Conservation (phyloP, 2,797 vertebrate species). For the Monodelphis domestica region DNA sequence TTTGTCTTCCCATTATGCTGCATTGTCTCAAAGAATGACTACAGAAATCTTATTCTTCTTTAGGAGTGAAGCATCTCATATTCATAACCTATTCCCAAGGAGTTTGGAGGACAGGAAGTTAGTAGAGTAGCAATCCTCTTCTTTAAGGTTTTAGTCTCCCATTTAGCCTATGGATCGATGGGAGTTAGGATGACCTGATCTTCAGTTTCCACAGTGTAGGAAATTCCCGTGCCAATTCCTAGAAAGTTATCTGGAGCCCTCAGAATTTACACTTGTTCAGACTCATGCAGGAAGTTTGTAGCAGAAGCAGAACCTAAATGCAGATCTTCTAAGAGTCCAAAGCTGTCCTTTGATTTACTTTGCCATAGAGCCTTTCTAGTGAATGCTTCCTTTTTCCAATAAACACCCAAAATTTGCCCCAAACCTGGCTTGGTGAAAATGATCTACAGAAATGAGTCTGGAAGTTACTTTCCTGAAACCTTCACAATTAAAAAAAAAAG, state of each 20-base stretch:
- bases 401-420: background rate
- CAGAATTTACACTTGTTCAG: background rate
- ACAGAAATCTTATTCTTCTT: conserved; percentile 21
- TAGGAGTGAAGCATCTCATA: background rate
- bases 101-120: background rate
- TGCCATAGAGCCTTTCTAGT: background rate
- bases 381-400: background rate
- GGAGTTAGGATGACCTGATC: background rate
- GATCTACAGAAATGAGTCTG: background rate
- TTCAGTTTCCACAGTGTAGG: background rate
- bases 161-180: no score
- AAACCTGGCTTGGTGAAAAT: background rate
- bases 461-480: background rate
- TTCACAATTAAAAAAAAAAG: no score
- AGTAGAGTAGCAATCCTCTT: background rate
- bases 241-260: background rate
- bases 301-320: background rate
- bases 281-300: background rate
- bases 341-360: background rate
- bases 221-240: background rate
- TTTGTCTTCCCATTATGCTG: background rate
- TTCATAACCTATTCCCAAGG: background rate
- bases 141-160: background rate
- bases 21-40: background rate
- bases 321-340: background rate